These are phyloP conservation scores for Aplocera efformata DNA, from an alignment of 2,888 invertebrate species.

Conservation along the genomic window DNA sequence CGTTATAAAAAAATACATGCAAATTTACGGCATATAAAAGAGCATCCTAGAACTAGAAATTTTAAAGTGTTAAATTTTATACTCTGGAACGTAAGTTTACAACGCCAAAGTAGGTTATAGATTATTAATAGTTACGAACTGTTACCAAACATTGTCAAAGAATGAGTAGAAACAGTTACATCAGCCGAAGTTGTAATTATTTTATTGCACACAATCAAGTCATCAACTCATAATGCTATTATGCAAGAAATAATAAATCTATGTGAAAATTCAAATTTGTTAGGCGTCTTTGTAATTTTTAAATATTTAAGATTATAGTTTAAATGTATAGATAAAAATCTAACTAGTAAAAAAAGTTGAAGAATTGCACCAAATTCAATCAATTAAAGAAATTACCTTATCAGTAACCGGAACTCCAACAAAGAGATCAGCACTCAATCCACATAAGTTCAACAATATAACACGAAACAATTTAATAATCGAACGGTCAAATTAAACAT, in stretches of 20 bases:
- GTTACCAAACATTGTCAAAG: slow-evolving; percentile 24
- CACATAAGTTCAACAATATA: slow-evolving; percentile 46
- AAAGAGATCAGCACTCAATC: slow-evolving; percentile 44
- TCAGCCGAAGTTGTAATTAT: slow-evolving; percentile 27
- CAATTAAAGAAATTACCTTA: slow-evolving; percentile 43
- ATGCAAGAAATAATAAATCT: slow-evolving; percentile 29
- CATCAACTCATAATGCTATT: slow-evolving; percentile 27
- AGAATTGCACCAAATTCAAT: slow-evolving; percentile 8
- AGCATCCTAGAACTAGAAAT: too few species aligned
- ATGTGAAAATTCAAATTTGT: slow-evolving; percentile 20
- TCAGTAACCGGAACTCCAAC: slow-evolving; percentile 43
- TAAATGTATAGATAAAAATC: too few species aligned
- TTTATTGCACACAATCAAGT: slow-evolving; percentile 29
- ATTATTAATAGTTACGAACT: slow-evolving; percentile 4
- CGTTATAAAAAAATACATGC: too few species aligned
- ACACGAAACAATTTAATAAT: slow-evolving; percentile 66
- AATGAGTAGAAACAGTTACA: slow-evolving; percentile 26
- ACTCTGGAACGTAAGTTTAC: not conserved
- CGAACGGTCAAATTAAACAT: slow-evolving; percentile 73
- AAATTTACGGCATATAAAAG: too few species aligned
- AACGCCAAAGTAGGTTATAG: not conserved
- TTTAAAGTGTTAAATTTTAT: not conserved
- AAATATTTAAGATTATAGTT: slow-evolving; percentile 1
- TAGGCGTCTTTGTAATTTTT: slow-evolving; percentile 25
- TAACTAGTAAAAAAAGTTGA: slow-evolving; percentile 2